A percentile compares a stretch with the other conserved stretches of the same genome.
These are phyloP conservation scores for Actinia tenebrosa DNA, from an alignment of 64 coral and sea anemone genomes.

Conservation along the genomic window DNA sequence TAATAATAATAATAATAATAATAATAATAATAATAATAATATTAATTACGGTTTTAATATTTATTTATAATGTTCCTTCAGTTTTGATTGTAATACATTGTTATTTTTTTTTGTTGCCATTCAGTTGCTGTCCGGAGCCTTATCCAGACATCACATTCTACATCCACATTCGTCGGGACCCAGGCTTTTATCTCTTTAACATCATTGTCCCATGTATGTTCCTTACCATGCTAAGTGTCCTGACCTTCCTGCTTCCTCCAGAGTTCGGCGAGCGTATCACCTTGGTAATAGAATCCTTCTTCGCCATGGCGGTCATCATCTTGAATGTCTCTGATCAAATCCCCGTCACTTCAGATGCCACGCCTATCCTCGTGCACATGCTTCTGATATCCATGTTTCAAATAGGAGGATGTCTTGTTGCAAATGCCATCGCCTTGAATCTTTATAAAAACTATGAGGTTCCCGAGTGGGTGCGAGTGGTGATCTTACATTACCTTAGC, in stretches of 20 bases:
- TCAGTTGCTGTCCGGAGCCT: conserved; percentile 88
- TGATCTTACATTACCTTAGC: conserved; percentile 74
- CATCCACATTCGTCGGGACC: conserved; percentile 71
- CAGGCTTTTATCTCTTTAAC: conserved; percentile 84
- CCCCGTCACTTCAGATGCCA: conserved; percentile 75
- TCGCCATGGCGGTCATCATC: conserved; percentile 80
- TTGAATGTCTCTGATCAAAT: conserved; percentile 66
- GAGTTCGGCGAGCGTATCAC: conserved; percentile 85
- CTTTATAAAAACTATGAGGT: conserved; percentile 61
- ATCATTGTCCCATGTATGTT: conserved; percentile 86
- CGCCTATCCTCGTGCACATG: conserved; percentile 70
- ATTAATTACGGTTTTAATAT: not conserved
- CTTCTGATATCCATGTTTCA: conserved; percentile 72
- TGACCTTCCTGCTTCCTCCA: conserved; percentile 76
- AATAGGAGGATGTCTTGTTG: conserved; percentile 62
- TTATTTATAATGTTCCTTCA: not conserved
- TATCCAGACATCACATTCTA: conserved; percentile 88
- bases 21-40: too few species aligned
- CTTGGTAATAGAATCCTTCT: conserved; percentile 81
- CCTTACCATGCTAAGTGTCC: conserved; percentile 54
- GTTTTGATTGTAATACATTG: not conserved
- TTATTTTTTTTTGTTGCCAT: not conserved
- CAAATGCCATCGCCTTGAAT: conserved; percentile 72
- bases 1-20: too few species aligned
- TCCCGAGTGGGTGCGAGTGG: conserved; percentile 70